Conservation (phyloP, 2,797 vertebrate genomes). For the Botia kubotai region DNA sequence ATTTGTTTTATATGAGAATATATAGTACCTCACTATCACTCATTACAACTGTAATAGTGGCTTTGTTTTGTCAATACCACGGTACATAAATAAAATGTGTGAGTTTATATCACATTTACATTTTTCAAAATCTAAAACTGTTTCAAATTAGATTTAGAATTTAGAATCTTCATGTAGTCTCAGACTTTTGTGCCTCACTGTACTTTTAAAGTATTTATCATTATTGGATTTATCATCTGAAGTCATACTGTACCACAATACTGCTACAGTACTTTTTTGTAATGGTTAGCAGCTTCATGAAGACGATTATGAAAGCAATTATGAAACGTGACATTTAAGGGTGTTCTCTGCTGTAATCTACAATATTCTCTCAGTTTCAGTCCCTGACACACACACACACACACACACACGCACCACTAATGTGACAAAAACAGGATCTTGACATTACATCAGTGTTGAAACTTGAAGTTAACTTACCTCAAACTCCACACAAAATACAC, state of each 20-base stretch:
- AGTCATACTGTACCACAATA: not conserved
- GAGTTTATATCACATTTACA: too few relatives aligned
- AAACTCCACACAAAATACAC: constrained; percentile 39
- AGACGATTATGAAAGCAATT: constrained; percentile 3
- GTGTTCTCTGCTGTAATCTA: constrained; percentile 59
- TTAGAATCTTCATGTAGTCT: too few relatives aligned
- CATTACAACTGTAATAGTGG: too few relatives aligned
- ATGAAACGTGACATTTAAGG: constrained; percentile 14
- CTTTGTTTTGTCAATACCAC: too few relatives aligned
- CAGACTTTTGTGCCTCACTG: too few relatives aligned
- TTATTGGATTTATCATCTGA: not conserved
- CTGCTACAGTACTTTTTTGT: not conserved
- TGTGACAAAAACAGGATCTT: constrained; percentile 41
- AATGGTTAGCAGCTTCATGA: not conserved
- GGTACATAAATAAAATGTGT: too few relatives aligned
- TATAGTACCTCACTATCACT: too few relatives aligned
- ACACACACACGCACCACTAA: constrained; percentile 44
- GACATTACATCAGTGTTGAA: constrained; percentile 52
- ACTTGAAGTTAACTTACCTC: constrained; percentile 42
- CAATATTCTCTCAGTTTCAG: constrained; percentile 30
- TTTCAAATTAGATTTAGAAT: too few relatives aligned
- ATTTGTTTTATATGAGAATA: too few relatives aligned
- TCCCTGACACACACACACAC: constrained; percentile 43
- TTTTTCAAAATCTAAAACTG: too few relatives aligned
- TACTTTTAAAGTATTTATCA: too few relatives aligned